Base-by-base conservation (phyloP, 2,888 invertebrate species). In the Alloplasta piceator region DNA sequence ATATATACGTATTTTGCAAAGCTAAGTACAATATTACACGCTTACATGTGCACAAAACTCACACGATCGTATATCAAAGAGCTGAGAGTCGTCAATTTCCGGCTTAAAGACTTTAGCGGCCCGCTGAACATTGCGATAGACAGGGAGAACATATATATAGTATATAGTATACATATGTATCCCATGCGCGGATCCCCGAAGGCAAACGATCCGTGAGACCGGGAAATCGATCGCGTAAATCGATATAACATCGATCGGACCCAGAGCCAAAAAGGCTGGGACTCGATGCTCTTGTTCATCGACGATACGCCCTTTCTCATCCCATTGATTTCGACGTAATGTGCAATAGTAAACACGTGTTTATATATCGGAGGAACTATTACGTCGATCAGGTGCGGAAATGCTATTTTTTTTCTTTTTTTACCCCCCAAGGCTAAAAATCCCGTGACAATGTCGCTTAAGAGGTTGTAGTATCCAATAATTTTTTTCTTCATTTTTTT, bases 51-150 rank as follows among this genome's bases (percentile, higher is more conserved):
- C 74, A 38, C 77, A 84, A 82, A 85, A 87, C 85, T 85, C 85
- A 86, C 85, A 85, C 83, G 74, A 56, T 77, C 80, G 80, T 80
- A 73, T 80, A 80, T 80, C 80, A 80, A 26, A 26, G 67, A 63
- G 61, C 60, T 48, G 80, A 71, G 83, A 82, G 86, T 83, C 84
- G 77, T 84, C 86, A 86, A 88, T 88, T 88, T 88, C 88, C 88
- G 88, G 87, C 85, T 85, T 87, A 77, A 71, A 77, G 78, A 36
- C 74, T 77, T 78, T 75, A 39, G 60, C 78, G 68, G 58, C 76
- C 66, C 56, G 80, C 80, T 82, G 83, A 84, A 52, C n/a, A 76
- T 72, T 79, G 79, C 66, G 73, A 74, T 79, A 80, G 61, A 43
- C 38, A 14, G 7, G n/a, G 26, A 26, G 26, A 26, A 26, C 26